These are phyloP conservation scores for Sebastes alutus DNA, from an alignment of 2,797 vertebrate genomes.

Conservation along the genomic window DNA sequence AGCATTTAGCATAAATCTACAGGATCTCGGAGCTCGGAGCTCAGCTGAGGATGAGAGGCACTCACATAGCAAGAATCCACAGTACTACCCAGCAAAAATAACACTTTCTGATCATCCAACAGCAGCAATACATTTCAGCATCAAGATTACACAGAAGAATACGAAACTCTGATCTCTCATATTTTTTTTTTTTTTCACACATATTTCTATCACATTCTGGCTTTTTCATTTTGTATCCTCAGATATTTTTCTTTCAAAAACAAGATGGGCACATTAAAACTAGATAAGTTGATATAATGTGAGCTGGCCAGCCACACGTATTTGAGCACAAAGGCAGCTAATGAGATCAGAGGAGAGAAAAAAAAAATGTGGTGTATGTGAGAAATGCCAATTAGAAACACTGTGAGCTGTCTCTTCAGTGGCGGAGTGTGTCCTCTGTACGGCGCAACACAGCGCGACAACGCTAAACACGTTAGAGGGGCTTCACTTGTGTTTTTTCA, in stretches of 20 bases:
- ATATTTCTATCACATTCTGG: background rate
- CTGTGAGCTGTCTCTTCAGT: slow-evolving; percentile 27
- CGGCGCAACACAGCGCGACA: background rate
- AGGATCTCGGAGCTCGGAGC: slow-evolving; percentile 31
- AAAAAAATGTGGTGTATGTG: slow-evolving; percentile 19
- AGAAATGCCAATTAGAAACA: slow-evolving; percentile 57
- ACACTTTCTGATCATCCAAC: slow-evolving; percentile 25
- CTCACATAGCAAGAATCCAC: slow-evolving; percentile 36
- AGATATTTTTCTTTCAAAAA: background rate
- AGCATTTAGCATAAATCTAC: slow-evolving; percentile 18
- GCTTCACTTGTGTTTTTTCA: slow-evolving; percentile 4
- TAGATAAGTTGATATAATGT: background rate
- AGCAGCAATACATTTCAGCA: slow-evolving; percentile 28
- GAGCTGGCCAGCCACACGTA: slow-evolving; percentile 6
- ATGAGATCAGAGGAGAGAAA: slow-evolving; percentile 44
- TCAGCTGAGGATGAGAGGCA: slow-evolving; percentile 50
- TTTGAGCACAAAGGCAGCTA: slow-evolving; percentile 32
- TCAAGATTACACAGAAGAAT: background rate
- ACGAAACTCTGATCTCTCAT: background rate
- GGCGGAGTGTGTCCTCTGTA: slow-evolving; percentile 7
- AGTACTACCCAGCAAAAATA: background rate
- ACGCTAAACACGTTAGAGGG: background rate
- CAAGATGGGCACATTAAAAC: background rate
- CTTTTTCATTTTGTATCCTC: background rate
- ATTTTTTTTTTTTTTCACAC: background rate